A percentile compares a stretch with the other conserved stretches of the same genome.
Conservation (phyloP, 2,888 invertebrate genomes). For the Camponotus fellah region DNA sequence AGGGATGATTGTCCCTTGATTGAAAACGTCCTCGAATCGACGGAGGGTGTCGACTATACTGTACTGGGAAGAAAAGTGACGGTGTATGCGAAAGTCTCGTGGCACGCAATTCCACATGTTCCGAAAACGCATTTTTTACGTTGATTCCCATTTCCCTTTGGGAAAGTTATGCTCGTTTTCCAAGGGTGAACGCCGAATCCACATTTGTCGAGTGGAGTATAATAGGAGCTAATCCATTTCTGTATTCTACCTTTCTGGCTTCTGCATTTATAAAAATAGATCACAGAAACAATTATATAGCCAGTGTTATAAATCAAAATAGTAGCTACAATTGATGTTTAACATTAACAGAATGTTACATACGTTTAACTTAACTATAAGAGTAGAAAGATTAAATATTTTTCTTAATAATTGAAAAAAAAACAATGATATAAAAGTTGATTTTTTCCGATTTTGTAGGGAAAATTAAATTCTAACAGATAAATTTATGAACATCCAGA, state of each 20-base stretch:
- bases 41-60: conserved; percentile 66
- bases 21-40: conserved; percentile 76
- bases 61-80: conserved; percentile 30
- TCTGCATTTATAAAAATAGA: conserved; percentile 28
- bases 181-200: conserved; percentile 25
- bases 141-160: neutral
- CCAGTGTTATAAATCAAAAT: neutral
- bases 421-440: neutral
- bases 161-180: neutral
- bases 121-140: conserved; percentile 47
- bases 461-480: neutral
- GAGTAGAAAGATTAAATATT: neutral
- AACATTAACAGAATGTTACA: no score
- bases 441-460: neutral
- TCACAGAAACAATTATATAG: conserved; percentile 5
- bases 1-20: conserved; percentile 81
- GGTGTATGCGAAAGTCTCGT: conserved; percentile 18
- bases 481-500: neutral
- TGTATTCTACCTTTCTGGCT: conserved; percentile 23
- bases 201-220: conserved; percentile 35
- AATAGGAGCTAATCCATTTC: conserved; percentile 49
- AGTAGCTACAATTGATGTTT: neutral
- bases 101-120: conserved; percentile 46
- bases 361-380: neutral
- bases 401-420: neutral